Conservation (phyloP, 2,888 invertebrate species). For the Nephrocerus scutellatus region DNA sequence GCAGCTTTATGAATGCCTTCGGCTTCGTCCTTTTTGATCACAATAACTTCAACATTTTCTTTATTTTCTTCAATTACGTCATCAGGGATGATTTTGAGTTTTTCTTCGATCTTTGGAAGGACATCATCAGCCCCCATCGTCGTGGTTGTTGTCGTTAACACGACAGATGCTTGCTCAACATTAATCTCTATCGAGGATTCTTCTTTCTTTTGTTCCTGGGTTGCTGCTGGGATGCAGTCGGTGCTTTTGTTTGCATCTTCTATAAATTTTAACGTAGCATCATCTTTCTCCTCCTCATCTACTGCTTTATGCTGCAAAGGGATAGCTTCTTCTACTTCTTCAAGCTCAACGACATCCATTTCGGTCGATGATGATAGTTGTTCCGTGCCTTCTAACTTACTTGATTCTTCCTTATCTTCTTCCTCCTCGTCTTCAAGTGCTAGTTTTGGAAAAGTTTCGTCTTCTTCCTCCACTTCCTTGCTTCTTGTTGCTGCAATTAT, state of each 20-base stretch:
- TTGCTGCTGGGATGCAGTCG: no score
- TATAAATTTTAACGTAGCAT: not conserved
- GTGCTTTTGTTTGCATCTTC: no score
- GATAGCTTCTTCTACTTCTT: not conserved
- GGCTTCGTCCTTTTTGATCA: no score
- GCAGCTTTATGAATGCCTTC: no score
- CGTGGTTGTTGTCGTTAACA: slow-evolving; percentile 4
- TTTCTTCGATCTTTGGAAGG: slow-evolving; percentile 24
- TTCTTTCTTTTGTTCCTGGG: no score
- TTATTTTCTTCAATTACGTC: slow-evolving; percentile 5
- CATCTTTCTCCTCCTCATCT: slow-evolving; percentile 4
- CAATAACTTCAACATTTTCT: not conserved
- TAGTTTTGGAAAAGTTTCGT: no score
- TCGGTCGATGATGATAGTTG: not conserved
- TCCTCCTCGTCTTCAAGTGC: not conserved
- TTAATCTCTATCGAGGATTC: no score
- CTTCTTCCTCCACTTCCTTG: no score
- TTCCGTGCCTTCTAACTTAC: not conserved
- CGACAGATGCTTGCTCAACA: no score
- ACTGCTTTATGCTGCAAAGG: not conserved
- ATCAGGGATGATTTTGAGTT: slow-evolving; percentile 20
- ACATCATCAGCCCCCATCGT: slow-evolving; percentile 20
- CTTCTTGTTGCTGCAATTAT: no score
- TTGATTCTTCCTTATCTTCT: not conserved
- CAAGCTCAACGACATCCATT: not conserved